phyloP scores from a whole-genome alignment of 2,797 vertebrate species.

The Catharus ustulatus region DNA sequence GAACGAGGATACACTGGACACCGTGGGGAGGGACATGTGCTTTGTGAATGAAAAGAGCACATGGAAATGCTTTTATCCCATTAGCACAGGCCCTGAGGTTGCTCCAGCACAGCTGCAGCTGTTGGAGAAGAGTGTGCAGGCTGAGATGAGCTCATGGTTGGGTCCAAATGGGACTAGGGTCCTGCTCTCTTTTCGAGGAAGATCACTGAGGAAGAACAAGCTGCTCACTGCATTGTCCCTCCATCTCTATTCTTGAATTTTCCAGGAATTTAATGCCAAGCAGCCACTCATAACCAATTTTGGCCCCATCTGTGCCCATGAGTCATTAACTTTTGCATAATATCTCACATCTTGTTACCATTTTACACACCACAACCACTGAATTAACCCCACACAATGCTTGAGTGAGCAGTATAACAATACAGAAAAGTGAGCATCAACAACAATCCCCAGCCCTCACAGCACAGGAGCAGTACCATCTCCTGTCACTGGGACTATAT shows the following conservation, averaged over 20 bases:
- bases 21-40: neutral
- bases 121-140: neutral
- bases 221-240: neutral
- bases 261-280: neutral
- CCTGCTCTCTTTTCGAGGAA: neutral
- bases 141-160: neutral
- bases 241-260: neutral
- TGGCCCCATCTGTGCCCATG: neutral
- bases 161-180: neutral
- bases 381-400: neutral
- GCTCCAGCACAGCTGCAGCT: slow-evolving; percentile 17
- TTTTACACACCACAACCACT: neutral
- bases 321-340: neutral
- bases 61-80: slow-evolving; percentile 24
- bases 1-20: neutral
- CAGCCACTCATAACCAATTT: neutral
- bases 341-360: neutral
- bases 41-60: neutral
- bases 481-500: neutral
- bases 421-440: neutral
- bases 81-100: neutral
- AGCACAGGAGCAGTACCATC: neutral
- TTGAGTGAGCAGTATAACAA: neutral
- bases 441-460: neutral
- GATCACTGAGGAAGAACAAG: neutral